These are phyloP conservation scores for Chrysemys picta DNA, from an alignment of 2,113 vertebrate species.

Conservation along the genomic window DNA sequence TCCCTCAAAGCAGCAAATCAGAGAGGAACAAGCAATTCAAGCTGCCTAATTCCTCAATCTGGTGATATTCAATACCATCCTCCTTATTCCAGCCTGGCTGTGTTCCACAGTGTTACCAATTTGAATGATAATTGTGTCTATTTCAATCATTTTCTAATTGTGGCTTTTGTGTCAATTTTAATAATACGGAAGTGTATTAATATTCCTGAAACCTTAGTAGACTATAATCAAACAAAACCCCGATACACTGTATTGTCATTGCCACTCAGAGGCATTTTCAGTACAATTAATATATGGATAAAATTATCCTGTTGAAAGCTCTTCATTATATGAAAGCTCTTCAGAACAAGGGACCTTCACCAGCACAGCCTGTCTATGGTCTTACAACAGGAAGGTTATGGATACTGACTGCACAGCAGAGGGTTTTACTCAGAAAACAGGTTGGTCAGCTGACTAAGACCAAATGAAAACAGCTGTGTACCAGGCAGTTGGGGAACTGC, in stretches of 20 bases:
- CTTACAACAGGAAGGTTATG: not conserved
- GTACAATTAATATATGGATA: not conserved
- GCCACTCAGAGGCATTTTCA: constrained; percentile 9
- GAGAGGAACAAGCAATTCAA: constrained; percentile 47
- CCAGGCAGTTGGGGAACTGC: not conserved
- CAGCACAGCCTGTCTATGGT: not conserved
- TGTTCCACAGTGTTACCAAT: constrained; percentile 3
- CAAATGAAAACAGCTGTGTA: constrained; percentile 25
- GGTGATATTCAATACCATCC: not conserved
- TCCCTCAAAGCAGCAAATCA: constrained; percentile 66
- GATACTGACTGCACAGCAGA: not conserved
- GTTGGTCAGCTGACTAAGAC: constrained; percentile 5
- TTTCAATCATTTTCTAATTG: constrained; percentile 17
- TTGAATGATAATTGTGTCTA: constrained; percentile 15
- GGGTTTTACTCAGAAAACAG: constrained; percentile 20
- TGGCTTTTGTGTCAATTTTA: not conserved
- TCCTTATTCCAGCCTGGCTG: not conserved
- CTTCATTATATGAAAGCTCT: not conserved
- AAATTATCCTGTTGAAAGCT: constrained; percentile 37
- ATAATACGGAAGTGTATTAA: not conserved
- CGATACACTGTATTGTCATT: constrained; percentile 20
- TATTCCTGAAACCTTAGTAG: not conserved
- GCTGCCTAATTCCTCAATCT: constrained; percentile 17
- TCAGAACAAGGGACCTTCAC: not conserved
- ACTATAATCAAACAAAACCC: constrained; percentile 23